Evolutionary conservation across 30 jellyfish, hydroid and myxozoan genomes (phyloP).

Genomic region (Aurelia sp.): DNA sequence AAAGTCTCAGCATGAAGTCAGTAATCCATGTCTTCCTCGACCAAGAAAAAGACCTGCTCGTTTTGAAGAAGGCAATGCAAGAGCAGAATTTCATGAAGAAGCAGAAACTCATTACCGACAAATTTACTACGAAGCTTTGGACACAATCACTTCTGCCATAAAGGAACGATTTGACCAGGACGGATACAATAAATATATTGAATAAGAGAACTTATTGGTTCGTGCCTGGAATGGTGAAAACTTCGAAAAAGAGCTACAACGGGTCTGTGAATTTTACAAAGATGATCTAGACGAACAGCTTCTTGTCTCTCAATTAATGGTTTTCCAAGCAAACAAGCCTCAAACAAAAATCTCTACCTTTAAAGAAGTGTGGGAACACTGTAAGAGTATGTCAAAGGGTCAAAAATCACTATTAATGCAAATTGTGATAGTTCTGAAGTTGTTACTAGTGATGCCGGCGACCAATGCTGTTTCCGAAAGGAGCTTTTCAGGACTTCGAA

Average conservation of each 20-base stretch:
- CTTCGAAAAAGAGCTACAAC: not conserved
- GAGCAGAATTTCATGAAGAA: not conserved
- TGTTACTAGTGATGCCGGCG: constrained; percentile 61
- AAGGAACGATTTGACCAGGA: constrained; percentile 35
- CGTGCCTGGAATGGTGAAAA: constrained; percentile 5
- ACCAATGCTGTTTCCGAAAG: constrained; percentile 54
- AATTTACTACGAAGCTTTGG: constrained; percentile 23
- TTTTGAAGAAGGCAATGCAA: constrained; percentile 14
- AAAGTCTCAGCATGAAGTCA: not conserved
- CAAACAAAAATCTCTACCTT: not conserved
- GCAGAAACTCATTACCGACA: not conserved
- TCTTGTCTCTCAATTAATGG: not conserved
- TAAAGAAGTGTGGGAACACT: not conserved
- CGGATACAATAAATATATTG: not conserved
- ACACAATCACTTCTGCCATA: not conserved
- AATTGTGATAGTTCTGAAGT: constrained; percentile 15
- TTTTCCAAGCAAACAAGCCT: constrained; percentile 24
- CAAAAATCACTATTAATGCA: too few relatives aligned
- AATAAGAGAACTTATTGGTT: constrained; percentile 9
- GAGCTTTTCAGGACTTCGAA: constrained; percentile 47
- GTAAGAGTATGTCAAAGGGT: not conserved
- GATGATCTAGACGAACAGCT: constrained; percentile 6
- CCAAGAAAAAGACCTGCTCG: constrained; percentile 23
- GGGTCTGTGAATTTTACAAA: not conserved
- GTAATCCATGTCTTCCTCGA: constrained; percentile 13